These are phyloP conservation scores for Brassicogethes aeneus DNA, from an alignment of 2,888 invertebrate genomes.

Conservation along the genomic window DNA sequence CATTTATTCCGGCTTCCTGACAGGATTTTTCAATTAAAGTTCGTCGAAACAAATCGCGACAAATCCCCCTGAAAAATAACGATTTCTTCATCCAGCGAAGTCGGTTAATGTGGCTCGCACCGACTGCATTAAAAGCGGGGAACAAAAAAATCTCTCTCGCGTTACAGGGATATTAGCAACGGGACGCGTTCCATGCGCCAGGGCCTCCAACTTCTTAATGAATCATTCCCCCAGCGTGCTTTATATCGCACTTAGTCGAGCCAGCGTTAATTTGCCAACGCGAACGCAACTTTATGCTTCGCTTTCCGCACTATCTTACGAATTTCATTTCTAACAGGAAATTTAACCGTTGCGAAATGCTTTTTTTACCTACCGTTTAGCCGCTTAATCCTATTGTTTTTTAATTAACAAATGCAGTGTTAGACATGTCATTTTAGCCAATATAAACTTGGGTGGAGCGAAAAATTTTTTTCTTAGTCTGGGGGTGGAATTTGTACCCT, in stretches of 20 bases:
- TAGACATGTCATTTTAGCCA: too few relatives aligned
- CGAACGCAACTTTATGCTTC: too few relatives aligned
- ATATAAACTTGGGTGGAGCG: too few relatives aligned
- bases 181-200: slow-evolving; percentile 14
- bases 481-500: too few relatives aligned
- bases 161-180: slow-evolving; percentile 24
- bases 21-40: slow-evolving; percentile 1
- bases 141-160: slow-evolving; percentile 17
- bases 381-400: too few relatives aligned
- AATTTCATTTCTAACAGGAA: too few relatives aligned
- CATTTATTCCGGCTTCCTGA: not conserved
- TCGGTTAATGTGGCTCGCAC: slow-evolving; percentile 14
- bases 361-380: too few relatives aligned
- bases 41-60: not conserved
- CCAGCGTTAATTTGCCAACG: slow-evolving; percentile 27
- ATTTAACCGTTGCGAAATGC: too few relatives aligned
- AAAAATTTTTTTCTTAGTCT: too few relatives aligned
- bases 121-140: slow-evolving; percentile 19
- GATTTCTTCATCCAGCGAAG: slow-evolving; percentile 6
- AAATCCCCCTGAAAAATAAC: slow-evolving; percentile 12
- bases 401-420: too few relatives aligned
- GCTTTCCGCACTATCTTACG: too few relatives aligned
- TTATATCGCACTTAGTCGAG: slow-evolving; percentile 28
- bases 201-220: slow-evolving; percentile 28
- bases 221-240: slow-evolving; percentile 29